Evolutionary conservation across 2,797 vertebrate genomes (phyloP).

Genomic region (Anguilla megastoma): DNA sequence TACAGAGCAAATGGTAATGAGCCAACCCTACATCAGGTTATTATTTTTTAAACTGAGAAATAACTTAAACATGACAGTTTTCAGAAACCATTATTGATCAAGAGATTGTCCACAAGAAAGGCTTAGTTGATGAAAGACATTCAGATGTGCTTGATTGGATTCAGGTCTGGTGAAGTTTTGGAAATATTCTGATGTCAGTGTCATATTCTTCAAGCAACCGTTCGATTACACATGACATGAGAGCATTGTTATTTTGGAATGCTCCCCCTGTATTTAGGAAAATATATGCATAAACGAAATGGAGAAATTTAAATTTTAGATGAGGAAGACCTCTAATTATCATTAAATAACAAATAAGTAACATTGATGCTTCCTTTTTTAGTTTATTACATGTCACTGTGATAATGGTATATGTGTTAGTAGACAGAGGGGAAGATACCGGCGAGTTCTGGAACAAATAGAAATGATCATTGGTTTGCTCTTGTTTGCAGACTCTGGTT

Average conservation of each 20-base stretch:
- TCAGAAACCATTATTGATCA: neutral
- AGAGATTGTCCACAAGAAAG: no score
- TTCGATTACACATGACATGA: no score
- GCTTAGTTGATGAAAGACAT: no score
- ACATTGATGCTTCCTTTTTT: neutral
- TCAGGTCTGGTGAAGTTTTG: no score
- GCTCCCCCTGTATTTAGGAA: no score
- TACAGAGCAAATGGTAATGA: neutral
- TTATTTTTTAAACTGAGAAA: neutral
- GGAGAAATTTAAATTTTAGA: no score
- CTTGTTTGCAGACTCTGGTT: neutral
- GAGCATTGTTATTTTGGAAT: no score
- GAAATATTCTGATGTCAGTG: no score
- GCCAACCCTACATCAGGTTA: neutral
- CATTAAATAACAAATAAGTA: neutral
- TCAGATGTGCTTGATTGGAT: no score
- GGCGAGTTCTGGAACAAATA: neutral
- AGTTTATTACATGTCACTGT: neutral
- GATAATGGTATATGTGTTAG: neutral
- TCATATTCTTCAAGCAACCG: no score
- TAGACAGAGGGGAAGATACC: neutral
- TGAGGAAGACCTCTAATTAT: no score
- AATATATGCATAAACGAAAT: no score
- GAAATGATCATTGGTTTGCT: neutral
- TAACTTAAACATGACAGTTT: neutral